Evolutionary conservation across 2,888 invertebrate genomes (phyloP).

Genomic region (Lucinisca nassula): DNA sequence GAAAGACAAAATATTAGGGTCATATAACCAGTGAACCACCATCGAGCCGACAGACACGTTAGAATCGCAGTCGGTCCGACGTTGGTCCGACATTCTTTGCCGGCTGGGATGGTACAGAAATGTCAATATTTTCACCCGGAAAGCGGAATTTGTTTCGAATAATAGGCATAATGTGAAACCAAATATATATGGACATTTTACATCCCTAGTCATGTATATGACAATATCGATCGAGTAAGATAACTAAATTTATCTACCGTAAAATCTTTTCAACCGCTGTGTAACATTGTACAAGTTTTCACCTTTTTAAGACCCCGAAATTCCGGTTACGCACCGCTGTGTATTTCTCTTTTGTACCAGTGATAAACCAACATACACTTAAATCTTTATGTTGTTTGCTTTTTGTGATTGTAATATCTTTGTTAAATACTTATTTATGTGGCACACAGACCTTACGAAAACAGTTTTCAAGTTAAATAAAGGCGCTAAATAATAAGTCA

Average conservation of each 20-base stretch:
- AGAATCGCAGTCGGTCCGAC: no score
- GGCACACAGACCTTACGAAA: neutral
- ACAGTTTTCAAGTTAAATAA: neutral
- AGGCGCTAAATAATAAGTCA: neutral
- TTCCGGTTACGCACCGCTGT: conserved; percentile 1
- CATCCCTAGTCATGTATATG: no score
- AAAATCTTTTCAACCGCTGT: neutral
- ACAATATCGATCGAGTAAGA: no score
- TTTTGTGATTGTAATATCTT: neutral
- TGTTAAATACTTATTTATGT: neutral
- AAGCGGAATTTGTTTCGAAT: no score
- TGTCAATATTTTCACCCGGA: no score
- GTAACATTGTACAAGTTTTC: neutral
- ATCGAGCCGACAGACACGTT: no score
- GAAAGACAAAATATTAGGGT: no score
- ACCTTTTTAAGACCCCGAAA: neutral
- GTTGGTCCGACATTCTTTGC: no score
- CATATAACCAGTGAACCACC: no score
- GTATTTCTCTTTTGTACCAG: neutral
- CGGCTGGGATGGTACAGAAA: no score
- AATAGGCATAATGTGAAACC: no score
- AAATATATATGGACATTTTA: no score
- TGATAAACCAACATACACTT: neutral
- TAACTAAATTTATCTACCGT: neutral
- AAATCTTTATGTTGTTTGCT: neutral